phyloP scores from a whole-genome alignment of 2,888 invertebrate genomes.

The Lepas anatifera region DNA sequence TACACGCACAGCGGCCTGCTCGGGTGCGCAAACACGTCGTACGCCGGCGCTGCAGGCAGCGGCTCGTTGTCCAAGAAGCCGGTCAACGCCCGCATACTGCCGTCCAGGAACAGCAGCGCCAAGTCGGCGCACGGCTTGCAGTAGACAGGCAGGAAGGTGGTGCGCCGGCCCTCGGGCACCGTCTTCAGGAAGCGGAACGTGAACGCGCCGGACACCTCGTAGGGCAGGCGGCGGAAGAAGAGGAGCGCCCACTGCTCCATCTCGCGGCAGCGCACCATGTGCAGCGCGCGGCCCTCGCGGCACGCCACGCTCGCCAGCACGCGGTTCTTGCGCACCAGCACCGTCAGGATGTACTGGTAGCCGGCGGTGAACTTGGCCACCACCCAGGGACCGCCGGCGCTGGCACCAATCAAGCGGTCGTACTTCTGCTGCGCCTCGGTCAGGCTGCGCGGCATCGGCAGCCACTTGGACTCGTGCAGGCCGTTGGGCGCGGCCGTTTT shows the following conservation, averaged over 20 bases:
- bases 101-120: constrained; percentile 3
- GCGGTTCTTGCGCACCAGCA: constrained; percentile 7
- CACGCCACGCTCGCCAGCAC: constrained; percentile 10
- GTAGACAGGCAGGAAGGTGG: constrained; percentile 6
- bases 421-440: not conserved
- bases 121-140: constrained; percentile 9
- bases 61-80: not conserved
- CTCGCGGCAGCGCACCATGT: constrained; percentile 7
- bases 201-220: constrained; percentile 9
- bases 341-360: constrained; percentile 5
- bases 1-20: constrained; percentile 8
- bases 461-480: constrained; percentile 12
- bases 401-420: not conserved
- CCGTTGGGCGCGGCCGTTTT: constrained; percentile 8
- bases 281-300: constrained; percentile 5
- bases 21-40: not conserved
- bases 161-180: constrained; percentile 12
- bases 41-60: not conserved
- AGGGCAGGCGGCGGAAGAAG: constrained; percentile 5
- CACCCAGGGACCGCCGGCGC: not conserved
- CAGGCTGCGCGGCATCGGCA: constrained; percentile 8
- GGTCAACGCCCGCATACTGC: not conserved
- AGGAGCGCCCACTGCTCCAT: constrained; percentile 13
- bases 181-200: constrained; percentile 12
- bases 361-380: constrained; percentile 13